A percentile compares a stretch with the other conserved stretches of the same genome.
Evolutionary conservation across 2,888 invertebrate species (phyloP).

Genomic region (Polietes domitor): DNA sequence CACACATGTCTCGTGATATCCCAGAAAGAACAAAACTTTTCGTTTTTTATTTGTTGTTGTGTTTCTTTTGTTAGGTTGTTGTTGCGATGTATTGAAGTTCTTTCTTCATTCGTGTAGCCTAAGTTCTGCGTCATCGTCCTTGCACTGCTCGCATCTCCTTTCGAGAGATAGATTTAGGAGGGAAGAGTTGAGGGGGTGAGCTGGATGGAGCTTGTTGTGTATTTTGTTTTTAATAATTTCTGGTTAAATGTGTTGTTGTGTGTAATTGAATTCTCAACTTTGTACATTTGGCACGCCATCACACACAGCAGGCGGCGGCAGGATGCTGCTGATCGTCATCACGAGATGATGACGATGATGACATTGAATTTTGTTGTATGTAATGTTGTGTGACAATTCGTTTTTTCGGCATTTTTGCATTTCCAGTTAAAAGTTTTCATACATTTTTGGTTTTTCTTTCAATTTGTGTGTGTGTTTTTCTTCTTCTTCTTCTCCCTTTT

Average conservation of each 20-base stretch:
- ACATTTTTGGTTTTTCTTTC: not conserved
- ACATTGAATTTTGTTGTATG: conserved; percentile 49
- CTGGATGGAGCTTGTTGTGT: not conserved
- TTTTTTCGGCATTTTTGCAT: not conserved
- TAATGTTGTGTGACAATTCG: conserved; percentile 61
- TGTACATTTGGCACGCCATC: conserved; percentile 23
- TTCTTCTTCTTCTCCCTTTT: too few relatives aligned
- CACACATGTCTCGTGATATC: conserved; percentile 57
- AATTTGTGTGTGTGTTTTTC: too few relatives aligned
- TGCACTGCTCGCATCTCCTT: not conserved
- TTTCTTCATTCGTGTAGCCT: not conserved
- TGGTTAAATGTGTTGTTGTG: conserved; percentile 39
- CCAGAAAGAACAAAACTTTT: not conserved
- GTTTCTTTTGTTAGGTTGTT: not conserved
- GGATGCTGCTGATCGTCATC: too few relatives aligned
- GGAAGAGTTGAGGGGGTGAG: not conserved
- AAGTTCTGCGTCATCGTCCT: conserved; percentile 1
- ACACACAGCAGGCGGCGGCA: not conserved
- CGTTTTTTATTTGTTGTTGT: not conserved
- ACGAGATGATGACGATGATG: conserved; percentile 34
- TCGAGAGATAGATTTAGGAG: too few relatives aligned
- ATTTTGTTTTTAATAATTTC: conserved; percentile 40
- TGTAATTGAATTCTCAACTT: conserved; percentile 39
- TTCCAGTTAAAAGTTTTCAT: conserved; percentile 16
- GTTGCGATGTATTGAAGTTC: conserved; percentile 12